Evolutionary conservation across 1,140 invertebrate species (phyloP).

Genomic region (Patella vulgata): DNA sequence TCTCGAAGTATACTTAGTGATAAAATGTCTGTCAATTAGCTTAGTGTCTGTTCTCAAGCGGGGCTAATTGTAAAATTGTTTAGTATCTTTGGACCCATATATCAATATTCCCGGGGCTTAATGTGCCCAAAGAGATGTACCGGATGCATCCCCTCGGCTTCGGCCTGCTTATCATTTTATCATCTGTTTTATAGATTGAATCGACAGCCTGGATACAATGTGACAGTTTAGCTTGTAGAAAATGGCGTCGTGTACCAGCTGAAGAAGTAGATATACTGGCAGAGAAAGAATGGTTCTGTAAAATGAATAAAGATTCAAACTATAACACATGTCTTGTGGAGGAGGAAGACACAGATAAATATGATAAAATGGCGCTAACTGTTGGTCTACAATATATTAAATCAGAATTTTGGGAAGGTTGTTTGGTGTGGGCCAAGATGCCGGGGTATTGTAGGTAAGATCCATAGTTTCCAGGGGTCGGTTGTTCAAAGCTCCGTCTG

Average conservation of each 20-base stretch:
- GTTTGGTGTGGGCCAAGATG: slow-evolving; percentile 54
- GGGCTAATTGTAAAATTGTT: too few species aligned
- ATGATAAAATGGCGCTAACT: slow-evolving; percentile 46
- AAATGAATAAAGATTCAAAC: slow-evolving; percentile 41
- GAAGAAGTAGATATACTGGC: slow-evolving; percentile 15
- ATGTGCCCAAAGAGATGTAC: too few species aligned
- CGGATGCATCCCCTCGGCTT: too few species aligned
- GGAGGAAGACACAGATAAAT: slow-evolving; percentile 41
- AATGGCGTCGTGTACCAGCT: slow-evolving; percentile 45
- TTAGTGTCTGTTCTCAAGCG: too few species aligned
- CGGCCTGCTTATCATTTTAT: too few species aligned
- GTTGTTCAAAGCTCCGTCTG: too few species aligned
- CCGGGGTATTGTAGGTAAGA: slow-evolving; percentile 53
- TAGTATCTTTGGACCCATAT: too few species aligned
- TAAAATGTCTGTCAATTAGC: too few species aligned
- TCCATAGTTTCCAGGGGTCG: too few species aligned
- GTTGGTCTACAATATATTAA: slow-evolving; percentile 42
- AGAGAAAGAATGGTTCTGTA: slow-evolving; percentile 47
- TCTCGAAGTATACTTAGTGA: too few species aligned
- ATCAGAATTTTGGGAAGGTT: slow-evolving; percentile 36
- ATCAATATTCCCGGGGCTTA: too few species aligned
- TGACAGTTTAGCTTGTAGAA: slow-evolving; percentile 50
- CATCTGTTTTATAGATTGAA: slow-evolving; percentile 40
- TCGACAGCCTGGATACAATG: slow-evolving; percentile 51
- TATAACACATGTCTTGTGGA: slow-evolving; percentile 29